Conservation (phyloP, 2,888 invertebrate genomes). For the Caenorhabditis drosophilae region DNA sequence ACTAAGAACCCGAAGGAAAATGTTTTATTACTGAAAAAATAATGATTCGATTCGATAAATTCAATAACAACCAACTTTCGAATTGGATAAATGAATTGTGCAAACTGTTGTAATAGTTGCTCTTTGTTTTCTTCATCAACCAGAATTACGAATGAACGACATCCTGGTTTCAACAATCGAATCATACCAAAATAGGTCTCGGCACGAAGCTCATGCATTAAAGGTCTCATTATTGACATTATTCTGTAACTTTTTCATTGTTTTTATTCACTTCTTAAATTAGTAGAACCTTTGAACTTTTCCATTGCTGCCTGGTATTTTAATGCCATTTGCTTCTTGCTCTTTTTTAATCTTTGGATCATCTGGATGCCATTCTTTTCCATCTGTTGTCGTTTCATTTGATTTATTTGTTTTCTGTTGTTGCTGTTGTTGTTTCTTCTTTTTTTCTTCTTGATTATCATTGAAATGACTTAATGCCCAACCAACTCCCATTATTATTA, state of each 20-base stretch:
- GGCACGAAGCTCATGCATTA: constrained; percentile 87
- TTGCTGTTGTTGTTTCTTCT: constrained; percentile 17
- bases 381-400: constrained; percentile 25
- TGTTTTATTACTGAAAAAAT: constrained; percentile 83
- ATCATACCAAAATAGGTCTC: constrained; percentile 95
- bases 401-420: constrained; percentile 26
- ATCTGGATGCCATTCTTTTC: constrained; percentile 64
- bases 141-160: constrained; percentile 84
- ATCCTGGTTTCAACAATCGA: constrained; percentile 86
- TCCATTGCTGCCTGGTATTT: constrained; percentile 3
- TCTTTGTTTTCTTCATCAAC: constrained; percentile 87
- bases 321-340: constrained; percentile 10
- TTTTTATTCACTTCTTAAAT: background rate
- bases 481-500: constrained; percentile 40
- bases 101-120: constrained; percentile 87
- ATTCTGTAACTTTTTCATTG: no score
- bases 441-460: constrained; percentile 12
- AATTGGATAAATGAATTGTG: constrained; percentile 92
- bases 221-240: constrained; percentile 64
- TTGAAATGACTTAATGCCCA: constrained; percentile 42
- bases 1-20: constrained; percentile 91
- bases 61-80: constrained; percentile 78
- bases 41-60: background rate
- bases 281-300: constrained; percentile 5
- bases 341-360: constrained; percentile 55